Conservation (phyloP, 2,113 vertebrate genomes). For the Calypte anna region DNA sequence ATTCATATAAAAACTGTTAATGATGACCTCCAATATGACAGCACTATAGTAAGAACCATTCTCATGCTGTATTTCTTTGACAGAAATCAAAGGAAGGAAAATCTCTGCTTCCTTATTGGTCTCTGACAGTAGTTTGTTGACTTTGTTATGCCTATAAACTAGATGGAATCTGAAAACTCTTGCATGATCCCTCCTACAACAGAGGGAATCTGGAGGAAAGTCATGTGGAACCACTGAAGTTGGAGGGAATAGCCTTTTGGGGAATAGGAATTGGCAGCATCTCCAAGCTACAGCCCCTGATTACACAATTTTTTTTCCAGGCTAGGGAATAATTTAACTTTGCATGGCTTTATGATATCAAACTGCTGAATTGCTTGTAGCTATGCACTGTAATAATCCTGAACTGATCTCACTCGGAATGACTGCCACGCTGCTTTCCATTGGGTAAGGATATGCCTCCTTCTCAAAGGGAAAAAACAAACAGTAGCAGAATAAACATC, state of each 20-base stretch:
- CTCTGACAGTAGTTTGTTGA: neutral
- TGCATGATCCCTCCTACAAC: neutral
- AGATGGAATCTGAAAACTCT: neutral
- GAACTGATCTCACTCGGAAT: neutral
- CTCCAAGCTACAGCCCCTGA: neutral
- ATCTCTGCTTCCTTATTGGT: neutral
- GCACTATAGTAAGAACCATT: neutral
- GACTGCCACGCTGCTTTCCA: neutral
- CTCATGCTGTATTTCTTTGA: neutral
- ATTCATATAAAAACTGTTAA: neutral
- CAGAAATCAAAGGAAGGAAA: neutral
- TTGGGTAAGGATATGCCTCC: neutral
- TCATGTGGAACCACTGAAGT: neutral
- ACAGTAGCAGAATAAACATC: neutral
- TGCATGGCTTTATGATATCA: constrained; percentile 11
- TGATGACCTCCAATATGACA: neutral
- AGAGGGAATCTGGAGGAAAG: neutral
- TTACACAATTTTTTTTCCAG: neutral
- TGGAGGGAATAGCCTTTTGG: neutral
- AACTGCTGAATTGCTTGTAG: constrained; percentile 16
- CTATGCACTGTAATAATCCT: neutral
- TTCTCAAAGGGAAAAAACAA: neutral
- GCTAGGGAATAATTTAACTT: constrained; percentile 13
- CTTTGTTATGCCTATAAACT: neutral
- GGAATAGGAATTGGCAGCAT: neutral